Conservation (phyloP, 2,113 vertebrate species). For the Pampusana beccarii region DNA sequence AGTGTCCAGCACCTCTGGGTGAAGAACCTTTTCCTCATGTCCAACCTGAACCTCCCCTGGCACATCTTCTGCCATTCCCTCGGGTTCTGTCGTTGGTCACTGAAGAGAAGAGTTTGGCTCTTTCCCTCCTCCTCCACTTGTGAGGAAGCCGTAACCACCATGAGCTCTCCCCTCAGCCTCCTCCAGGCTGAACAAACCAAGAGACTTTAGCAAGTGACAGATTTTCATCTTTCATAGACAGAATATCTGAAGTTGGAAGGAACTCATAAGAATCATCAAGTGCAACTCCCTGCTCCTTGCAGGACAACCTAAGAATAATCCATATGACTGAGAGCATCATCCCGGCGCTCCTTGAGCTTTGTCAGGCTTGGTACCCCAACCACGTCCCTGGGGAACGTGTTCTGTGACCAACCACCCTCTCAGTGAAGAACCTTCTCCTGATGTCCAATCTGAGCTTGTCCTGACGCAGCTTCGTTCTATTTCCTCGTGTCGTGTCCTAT, state of each 20-base stretch:
- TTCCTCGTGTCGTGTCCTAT: background rate
- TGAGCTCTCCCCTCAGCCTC: too few relatives aligned
- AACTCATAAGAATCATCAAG: background rate
- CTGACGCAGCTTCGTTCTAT: background rate
- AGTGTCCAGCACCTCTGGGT: too few relatives aligned
- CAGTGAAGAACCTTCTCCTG: background rate
- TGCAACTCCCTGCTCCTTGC: too few relatives aligned
- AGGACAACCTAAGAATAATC: background rate
- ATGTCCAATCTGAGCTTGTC: background rate
- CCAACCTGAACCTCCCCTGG: too few relatives aligned
- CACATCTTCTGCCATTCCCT: too few relatives aligned
- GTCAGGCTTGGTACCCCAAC: background rate
- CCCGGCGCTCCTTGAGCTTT: background rate
- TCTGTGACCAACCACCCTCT: background rate
- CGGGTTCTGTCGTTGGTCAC: too few relatives aligned
- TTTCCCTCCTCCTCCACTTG: too few relatives aligned
- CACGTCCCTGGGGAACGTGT: background rate
- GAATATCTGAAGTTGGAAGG: background rate
- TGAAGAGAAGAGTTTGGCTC: too few relatives aligned
- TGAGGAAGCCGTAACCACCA: too few relatives aligned
- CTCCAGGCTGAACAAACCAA: too few relatives aligned
- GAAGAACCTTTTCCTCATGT: too few relatives aligned
- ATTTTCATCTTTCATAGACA: background rate
- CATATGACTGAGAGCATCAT: accelerated
- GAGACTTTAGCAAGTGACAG: background rate